Evolutionary conservation across 2,113 vertebrate genomes (phyloP).

Genomic region (Myotis yumanensis): DNA sequence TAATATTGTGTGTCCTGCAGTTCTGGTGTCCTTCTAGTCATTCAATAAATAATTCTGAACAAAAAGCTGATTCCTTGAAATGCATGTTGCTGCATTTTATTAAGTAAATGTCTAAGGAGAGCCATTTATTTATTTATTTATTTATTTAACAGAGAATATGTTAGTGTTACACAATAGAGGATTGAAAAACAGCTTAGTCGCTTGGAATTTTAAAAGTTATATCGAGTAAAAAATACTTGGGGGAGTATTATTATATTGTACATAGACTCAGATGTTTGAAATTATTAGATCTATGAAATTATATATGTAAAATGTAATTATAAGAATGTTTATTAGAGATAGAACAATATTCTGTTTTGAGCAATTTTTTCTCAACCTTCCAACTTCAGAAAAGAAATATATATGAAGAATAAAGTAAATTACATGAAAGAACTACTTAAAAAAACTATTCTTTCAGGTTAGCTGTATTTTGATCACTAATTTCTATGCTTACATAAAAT

Average conservation of each 20-base stretch:
- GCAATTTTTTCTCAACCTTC: not conserved
- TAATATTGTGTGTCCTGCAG: not conserved
- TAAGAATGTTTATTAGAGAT: not conserved
- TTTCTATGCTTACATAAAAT: not conserved
- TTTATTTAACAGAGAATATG: not conserved
- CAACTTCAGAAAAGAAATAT: not conserved
- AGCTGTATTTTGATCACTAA: not conserved
- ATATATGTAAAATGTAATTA: not conserved
- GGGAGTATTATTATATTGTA: not conserved
- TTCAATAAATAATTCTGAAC: constrained; percentile 54
- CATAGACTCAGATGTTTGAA: constrained; percentile 38
- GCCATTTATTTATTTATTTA: not conserved
- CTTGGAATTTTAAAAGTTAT: constrained; percentile 23
- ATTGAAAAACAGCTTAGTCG: not conserved
- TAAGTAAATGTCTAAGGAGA: constrained; percentile 19
- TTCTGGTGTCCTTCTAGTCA: constrained; percentile 42
- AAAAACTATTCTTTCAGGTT: not conserved
- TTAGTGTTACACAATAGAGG: not conserved
- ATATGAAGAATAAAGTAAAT: not conserved
- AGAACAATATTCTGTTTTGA: not conserved
- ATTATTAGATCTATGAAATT: not conserved
- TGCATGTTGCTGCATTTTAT: not conserved
- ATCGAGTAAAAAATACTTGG: not conserved
- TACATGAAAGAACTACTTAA: not conserved
- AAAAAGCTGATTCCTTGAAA: constrained; percentile 59